phyloP scores from a whole-genome alignment of 2,888 invertebrate genomes.

The Heliconius hortense region DNA sequence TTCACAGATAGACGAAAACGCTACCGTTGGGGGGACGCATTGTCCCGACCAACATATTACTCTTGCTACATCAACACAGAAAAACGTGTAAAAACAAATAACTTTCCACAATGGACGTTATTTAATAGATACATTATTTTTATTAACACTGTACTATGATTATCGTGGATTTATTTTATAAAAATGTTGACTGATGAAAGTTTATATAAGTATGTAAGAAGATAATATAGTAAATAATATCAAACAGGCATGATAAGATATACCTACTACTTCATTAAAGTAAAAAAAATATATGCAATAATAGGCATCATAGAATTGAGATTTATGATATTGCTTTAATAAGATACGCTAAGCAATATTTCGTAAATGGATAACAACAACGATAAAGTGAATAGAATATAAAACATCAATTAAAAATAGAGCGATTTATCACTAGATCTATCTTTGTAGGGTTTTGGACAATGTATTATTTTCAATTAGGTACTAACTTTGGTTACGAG shows the following conservation, averaged over 20 bases:
- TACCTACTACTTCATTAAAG: neutral
- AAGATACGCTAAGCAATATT: neutral
- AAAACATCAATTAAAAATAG: neutral
- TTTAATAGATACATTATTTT: constrained; percentile 3
- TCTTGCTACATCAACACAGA: constrained; percentile 25
- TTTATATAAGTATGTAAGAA: neutral
- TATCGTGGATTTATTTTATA: neutral
- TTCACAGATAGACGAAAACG: constrained; percentile 37
- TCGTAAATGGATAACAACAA: no score
- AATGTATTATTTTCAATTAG: no score
- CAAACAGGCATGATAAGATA: no score
- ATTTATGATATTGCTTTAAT: neutral
- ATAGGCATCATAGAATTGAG: neutral
- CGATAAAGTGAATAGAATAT: neutral
- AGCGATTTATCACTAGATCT: constrained; percentile 3
- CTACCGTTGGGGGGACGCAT: constrained; percentile 36
- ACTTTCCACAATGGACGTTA: constrained; percentile 7
- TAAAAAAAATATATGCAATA: neutral
- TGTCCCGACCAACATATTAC: constrained; percentile 38
- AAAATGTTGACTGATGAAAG: neutral
- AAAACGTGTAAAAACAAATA: constrained; percentile 33
- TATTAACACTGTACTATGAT: neutral
- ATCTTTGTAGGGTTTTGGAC: neutral
- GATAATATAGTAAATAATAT: neutral
- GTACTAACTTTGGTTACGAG: no score